Evolutionary conservation across 2,888 invertebrate genomes (phyloP), one percentile per base, ranked within the genome.

Genomic region (Crocallis elinguaria): DNA sequence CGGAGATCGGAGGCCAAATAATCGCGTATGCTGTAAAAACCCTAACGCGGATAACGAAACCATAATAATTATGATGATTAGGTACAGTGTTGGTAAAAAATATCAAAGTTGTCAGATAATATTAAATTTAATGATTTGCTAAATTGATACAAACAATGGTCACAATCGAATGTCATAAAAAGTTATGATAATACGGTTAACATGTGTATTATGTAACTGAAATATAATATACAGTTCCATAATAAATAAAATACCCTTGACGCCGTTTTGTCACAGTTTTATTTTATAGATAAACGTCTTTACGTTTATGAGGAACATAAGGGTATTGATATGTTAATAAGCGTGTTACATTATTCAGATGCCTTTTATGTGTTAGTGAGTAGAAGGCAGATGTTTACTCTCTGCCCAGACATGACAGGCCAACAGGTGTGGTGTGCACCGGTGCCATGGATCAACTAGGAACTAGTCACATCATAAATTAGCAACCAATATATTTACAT

Each of bases 321-420:
- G 33, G 33, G n/a, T 17, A 17, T 13, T 27, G 17, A 29, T n/a
- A 36, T 45, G 36, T 36, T 36, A 19, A 45, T 45, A 8, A n/a
- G 9, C 9, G n/a, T 23, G 30, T 32, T 33, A 35, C 7, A 23
- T 29, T 19, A 12, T 16, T 38, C 49, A 42, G 41, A 39, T 32
- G 42, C 13, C 25, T 36, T 23, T 30, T 4, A 9, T 50, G 27
- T 39, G 19, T 19, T 14, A 33, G 17, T 9, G 17, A 19, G 7
- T n/a, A 23, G 21, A 23, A 37, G 36, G 42, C 59, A 53, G 52
- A 44, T 50, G 59, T 46, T 46, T 37, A 33, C 38, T 32, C 48
- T 46, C 23, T n/a, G 23, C 16, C 37, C 38, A 32, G 23, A 35
- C 38, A 13, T 37, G 32, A 39, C 30, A 25, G 4, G 27, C 32